Conservation (phyloP, 2,797 vertebrate genomes). For the Salmo trutta region DNA sequence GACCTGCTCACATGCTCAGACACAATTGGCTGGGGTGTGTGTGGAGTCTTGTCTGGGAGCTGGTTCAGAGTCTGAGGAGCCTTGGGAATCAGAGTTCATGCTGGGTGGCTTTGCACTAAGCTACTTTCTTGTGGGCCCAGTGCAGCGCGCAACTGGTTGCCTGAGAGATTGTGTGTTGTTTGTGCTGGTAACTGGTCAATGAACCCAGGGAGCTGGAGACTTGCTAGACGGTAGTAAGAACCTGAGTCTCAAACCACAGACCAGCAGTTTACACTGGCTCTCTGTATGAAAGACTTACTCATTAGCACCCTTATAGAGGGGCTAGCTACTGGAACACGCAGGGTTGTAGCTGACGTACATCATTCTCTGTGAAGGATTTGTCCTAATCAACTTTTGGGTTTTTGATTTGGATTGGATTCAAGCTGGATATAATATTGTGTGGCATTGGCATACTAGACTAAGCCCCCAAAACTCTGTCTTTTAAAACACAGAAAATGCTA, state of each 20-base stretch:
- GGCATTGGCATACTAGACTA: not conserved
- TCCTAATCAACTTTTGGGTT: not conserved
- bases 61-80: constrained; percentile 42
- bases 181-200: constrained; percentile 27
- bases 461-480: not conserved
- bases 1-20: constrained; percentile 39
- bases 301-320: not conserved
- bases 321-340: not conserved
- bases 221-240: constrained; percentile 2
- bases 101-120: constrained; percentile 69
- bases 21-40: constrained; percentile 49
- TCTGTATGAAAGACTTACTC: not conserved
- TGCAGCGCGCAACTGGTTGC: constrained; percentile 42
- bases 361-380: not conserved
- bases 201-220: constrained; percentile 10
- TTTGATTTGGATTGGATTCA: not conserved
- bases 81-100: constrained; percentile 14
- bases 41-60: constrained; percentile 16
- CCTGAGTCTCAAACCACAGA: not conserved
- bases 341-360: not conserved
- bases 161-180: constrained; percentile 49
- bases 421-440: not conserved
- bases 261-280: not conserved
- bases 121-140: constrained; percentile 68
- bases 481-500: not conserved